Conservation (phyloP, 2,113 vertebrate genomes). For the Rallus limicola region DNA sequence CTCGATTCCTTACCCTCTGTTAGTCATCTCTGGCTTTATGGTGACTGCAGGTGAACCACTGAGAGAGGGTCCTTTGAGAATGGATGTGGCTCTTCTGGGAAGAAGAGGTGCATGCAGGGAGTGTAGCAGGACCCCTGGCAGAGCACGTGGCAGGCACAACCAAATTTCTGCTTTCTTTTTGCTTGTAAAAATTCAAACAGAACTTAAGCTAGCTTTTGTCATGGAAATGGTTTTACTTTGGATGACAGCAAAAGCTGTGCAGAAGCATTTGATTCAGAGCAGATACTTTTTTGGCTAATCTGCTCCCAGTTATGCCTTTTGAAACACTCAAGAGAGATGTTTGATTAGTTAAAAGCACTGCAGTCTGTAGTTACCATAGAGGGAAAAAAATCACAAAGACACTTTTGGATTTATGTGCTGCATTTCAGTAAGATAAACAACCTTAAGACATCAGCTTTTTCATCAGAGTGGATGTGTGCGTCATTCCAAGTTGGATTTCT, state of each 20-base stretch:
- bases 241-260: not conserved
- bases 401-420: not conserved
- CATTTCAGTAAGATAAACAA: not conserved
- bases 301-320: not conserved
- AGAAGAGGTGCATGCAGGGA: rapidly evolving
- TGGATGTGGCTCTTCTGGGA: rapidly evolving
- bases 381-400: not conserved
- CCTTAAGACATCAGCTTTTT: not conserved
- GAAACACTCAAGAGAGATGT: not conserved
- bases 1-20: not conserved
- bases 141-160: not conserved
- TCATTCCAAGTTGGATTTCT: not conserved
- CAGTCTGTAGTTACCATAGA: not conserved
- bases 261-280: not conserved
- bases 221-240: not conserved
- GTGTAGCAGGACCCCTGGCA: not conserved
- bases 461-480: not conserved
- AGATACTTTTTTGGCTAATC: not conserved
- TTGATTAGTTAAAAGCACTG: not conserved
- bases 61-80: not conserved
- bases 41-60: not conserved
- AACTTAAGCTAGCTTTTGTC: not conserved
- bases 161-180: not conserved
- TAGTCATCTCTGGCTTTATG: not conserved
- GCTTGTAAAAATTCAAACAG: not conserved